Evolutionary conservation across 1,140 invertebrate species (phyloP), one percentile per base, ranked within the genome.

Genomic region (Leptinotarsa undecemlineata): DNA sequence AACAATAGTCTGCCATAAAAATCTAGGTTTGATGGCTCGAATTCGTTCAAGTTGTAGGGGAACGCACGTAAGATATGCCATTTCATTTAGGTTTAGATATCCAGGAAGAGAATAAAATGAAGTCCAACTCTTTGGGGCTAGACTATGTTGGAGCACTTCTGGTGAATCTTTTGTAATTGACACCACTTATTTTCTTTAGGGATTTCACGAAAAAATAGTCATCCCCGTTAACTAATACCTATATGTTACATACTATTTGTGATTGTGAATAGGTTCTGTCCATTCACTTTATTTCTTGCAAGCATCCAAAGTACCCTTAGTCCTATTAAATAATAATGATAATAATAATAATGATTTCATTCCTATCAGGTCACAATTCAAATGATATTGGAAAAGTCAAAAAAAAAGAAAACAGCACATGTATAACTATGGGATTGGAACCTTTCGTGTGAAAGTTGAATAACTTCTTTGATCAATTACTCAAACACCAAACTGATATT

Each of bases 1-100:
- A 47, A 74, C 71, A 76, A 77, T 73, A 76, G 77, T 70, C 74
- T 70, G 57, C 75, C 71, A 57, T 19, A 57, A 57, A 64, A 64
- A 64, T 20, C 17, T 73, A 68, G 63, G 51, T 61, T 60, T 76
- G 48, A 75, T 48, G 48, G 33, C 15, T 72, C 21, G 19, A 51
- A 62, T 20, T 20, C 47, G 74, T 33, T 15, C 4, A 62, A 48
- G 21, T 71, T 17, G n/a, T 71, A 60, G 6, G 33, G 61, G 61
- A 48, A 66, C 17, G 13, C 62, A 67, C 62, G n/a, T 15, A 68
- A 15, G 23, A 51, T 60, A 21, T 70, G 8, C 47, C 4, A 21
- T 66, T 23, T n/a, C 63, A 21, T 23, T 66, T 66, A 21, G 26
- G 20, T 5, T 66, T 15, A 11, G 20, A 66, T 20, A 15, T 23